Percentiles rank a stretch among this genome's conserved stretches.
These are phyloP conservation scores for Homarus americanus DNA, from an alignment of 1,140 invertebrate genomes.

Conservation along the genomic window DNA sequence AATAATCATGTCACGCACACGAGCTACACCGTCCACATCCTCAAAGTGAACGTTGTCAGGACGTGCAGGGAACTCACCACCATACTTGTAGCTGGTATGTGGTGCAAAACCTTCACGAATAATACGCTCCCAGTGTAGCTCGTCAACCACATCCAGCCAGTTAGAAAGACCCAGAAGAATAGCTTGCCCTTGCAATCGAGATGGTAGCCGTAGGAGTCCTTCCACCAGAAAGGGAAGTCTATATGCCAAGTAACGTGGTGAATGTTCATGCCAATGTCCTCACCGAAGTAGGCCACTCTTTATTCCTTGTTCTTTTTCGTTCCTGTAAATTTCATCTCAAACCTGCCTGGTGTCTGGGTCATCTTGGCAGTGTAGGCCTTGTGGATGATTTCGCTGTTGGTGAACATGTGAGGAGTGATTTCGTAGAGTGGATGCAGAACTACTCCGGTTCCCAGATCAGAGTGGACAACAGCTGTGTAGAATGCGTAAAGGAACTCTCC, in stretches of 20 bases:
- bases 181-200: constrained; percentile 77
- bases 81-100: constrained; percentile 82
- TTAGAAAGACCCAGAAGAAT: constrained; percentile 80
- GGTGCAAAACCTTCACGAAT: constrained; percentile 82
- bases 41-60: constrained; percentile 77
- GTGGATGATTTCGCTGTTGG: constrained; percentile 77
- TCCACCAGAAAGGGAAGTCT: constrained; percentile 80
- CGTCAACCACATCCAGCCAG: constrained; percentile 78
- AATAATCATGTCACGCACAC: constrained; percentile 48
- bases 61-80: constrained; percentile 83
- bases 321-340: constrained; percentile 68
- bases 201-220: constrained; percentile 76
- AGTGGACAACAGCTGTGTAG: constrained; percentile 59
- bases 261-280: constrained; percentile 85
- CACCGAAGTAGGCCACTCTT: constrained; percentile 82
- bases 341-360: constrained; percentile 76
- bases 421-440: constrained; percentile 84
- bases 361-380: constrained; percentile 78
- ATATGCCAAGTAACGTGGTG: constrained; percentile 83
- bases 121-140: constrained; percentile 78
- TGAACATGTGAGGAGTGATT: constrained; percentile 81
- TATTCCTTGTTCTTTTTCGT: constrained; percentile 77
- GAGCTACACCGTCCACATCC: constrained; percentile 47
- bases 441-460: constrained; percentile 27
- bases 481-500: constrained; percentile 65